phyloP scores from a whole-genome alignment of 2,797 vertebrate species.

The Schizopygopsis pylzovi region DNA sequence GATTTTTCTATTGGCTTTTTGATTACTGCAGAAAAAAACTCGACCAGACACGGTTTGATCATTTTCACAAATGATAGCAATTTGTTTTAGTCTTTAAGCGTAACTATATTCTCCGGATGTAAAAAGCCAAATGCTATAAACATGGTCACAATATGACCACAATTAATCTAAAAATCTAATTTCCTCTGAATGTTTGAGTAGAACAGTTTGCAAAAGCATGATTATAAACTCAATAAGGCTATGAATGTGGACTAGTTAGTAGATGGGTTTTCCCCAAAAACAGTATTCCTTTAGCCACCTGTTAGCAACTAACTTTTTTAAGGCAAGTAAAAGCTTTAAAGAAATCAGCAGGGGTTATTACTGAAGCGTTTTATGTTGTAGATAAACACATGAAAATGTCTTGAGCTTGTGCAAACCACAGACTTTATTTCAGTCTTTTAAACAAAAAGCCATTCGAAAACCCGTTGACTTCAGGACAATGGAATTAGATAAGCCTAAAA shows the following conservation, averaged over 20 bases:
- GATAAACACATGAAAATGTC: no score
- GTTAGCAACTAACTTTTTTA: neutral
- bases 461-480: neutral
- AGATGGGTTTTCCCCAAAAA: neutral
- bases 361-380: neutral
- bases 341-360: neutral
- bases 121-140: neutral
- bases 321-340: neutral
- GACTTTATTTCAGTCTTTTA: no score
- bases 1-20: neutral
- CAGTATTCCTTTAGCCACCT: neutral
- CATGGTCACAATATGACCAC: no score
- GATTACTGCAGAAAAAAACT: neutral
- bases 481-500: neutral
- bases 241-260: neutral
- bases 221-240: neutral
- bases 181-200: neutral
- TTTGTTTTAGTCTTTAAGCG: neutral
- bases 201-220: neutral
- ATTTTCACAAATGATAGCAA: neutral
- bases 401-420: neutral
- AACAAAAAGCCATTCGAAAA: neutral
- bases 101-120: neutral
- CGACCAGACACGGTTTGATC: no score
- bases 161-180: no score